Conservation (phyloP, 1,140 invertebrate genomes). For the Magallana ariakensis region DNA sequence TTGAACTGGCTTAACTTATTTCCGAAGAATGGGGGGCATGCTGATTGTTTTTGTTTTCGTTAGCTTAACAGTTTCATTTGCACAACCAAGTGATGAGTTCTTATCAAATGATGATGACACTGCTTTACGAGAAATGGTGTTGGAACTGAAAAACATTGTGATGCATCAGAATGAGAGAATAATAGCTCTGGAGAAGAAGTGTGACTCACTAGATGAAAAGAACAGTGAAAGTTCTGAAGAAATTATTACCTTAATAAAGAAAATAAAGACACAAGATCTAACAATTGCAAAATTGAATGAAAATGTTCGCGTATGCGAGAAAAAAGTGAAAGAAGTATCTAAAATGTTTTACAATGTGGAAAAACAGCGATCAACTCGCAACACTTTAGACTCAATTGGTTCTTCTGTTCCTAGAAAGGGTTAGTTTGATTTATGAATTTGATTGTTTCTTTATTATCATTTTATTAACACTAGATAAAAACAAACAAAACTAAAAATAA, state of each 20-base stretch:
- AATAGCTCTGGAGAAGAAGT: not conserved
- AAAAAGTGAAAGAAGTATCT: not conserved
- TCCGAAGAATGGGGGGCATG: too few relatives aligned
- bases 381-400: not conserved
- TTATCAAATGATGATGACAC: not conserved
- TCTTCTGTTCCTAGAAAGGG: not conserved
- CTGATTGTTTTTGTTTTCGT: too few relatives aligned
- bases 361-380: not conserved
- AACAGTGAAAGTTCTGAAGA: not conserved
- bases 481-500: too few relatives aligned
- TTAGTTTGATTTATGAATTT: not conserved
- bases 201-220: not conserved
- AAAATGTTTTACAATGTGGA: not conserved
- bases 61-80: too few relatives aligned
- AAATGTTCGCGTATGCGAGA: not conserved
- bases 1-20: too few relatives aligned
- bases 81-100: not conserved
- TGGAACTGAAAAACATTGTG: not conserved
- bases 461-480: not conserved
- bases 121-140: not conserved
- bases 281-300: not conserved
- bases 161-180: not conserved
- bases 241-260: not conserved
- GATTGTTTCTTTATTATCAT: not conserved
- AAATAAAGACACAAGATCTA: not conserved